Conservation (phyloP, 2,797 vertebrate genomes). For the Anguilla marmorata region DNA sequence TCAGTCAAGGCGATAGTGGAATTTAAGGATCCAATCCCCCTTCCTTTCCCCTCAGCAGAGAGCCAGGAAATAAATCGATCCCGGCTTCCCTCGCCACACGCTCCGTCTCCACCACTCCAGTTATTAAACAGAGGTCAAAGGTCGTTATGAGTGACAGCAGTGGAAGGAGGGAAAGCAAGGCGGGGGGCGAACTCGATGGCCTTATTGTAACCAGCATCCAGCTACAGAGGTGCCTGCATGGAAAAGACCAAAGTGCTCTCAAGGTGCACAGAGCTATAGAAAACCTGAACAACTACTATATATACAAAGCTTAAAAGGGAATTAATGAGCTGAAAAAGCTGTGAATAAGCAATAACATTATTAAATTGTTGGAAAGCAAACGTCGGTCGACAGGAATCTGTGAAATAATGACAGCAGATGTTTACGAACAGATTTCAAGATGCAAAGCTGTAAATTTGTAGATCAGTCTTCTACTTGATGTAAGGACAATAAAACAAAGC, state of each 20-base stretch:
- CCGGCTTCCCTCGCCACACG: neutral
- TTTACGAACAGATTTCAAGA: neutral
- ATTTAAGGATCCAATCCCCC: slow-evolving; percentile 12
- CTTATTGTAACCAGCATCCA: neutral
- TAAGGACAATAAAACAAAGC: neutral
- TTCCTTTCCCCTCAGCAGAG: neutral
- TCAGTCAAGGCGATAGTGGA: slow-evolving; percentile 20
- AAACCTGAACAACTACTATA: neutral
- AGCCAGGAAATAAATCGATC: slow-evolving; percentile 19
- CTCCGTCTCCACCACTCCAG: neutral
- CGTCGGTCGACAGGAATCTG: neutral
- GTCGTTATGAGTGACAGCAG: slow-evolving; percentile 18
- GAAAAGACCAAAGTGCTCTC: neutral
- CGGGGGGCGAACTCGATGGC: neutral
- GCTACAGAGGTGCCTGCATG: neutral
- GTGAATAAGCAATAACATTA: neutral
- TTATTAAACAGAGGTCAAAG: slow-evolving; percentile 24
- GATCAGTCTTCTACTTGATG: neutral
- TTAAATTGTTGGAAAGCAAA: neutral
- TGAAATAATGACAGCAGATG: slow-evolving; percentile 1
- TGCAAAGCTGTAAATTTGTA: neutral
- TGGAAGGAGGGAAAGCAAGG: neutral
- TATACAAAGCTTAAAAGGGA: neutral
- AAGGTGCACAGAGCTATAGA: neutral
- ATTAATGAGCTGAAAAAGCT: neutral